phyloP scores from a whole-genome alignment of 2,888 invertebrate species.

The Arrhopalites spinosus region DNA sequence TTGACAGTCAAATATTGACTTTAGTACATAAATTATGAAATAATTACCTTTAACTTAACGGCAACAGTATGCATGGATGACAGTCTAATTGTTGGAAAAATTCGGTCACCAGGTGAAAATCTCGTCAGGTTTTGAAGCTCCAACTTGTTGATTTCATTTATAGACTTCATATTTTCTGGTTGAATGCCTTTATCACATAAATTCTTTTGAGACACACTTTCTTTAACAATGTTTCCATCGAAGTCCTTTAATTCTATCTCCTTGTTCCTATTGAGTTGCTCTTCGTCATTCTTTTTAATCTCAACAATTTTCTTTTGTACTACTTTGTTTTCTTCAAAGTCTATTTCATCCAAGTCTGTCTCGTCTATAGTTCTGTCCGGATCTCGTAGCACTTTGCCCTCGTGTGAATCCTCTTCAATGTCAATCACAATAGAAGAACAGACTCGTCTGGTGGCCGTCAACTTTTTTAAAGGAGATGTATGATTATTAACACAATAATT shows the following conservation, averaged over 20 bases:
- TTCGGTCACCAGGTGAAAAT: slow-evolving; percentile 42
- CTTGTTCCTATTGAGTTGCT: background rate
- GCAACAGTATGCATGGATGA: slow-evolving; percentile 51
- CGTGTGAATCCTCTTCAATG: slow-evolving; percentile 18
- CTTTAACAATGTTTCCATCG: background rate
- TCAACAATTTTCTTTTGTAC: too few relatives aligned
- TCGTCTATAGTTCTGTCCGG: background rate
- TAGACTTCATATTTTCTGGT: slow-evolving; percentile 22
- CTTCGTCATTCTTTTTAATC: background rate
- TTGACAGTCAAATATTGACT: background rate
- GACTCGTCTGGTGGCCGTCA: background rate
- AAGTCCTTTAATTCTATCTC: background rate
- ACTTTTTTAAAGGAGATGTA: background rate
- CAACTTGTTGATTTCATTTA: slow-evolving; percentile 23
- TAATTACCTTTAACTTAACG: slow-evolving; percentile 47
- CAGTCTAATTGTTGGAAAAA: slow-evolving; percentile 52
- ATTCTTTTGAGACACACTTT: too few relatives aligned
- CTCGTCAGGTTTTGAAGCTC: slow-evolving; percentile 34
- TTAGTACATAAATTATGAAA: background rate
- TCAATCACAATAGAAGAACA: slow-evolving; percentile 31
- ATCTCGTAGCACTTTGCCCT: background rate
- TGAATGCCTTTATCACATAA: background rate
- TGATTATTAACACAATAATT: too few relatives aligned
- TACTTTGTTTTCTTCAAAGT: slow-evolving; percentile 31
- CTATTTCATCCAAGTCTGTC: slow-evolving; percentile 14